Conservation (phyloP, 2,797 vertebrate genomes). For the Catamblyrhynchus diadema region DNA sequence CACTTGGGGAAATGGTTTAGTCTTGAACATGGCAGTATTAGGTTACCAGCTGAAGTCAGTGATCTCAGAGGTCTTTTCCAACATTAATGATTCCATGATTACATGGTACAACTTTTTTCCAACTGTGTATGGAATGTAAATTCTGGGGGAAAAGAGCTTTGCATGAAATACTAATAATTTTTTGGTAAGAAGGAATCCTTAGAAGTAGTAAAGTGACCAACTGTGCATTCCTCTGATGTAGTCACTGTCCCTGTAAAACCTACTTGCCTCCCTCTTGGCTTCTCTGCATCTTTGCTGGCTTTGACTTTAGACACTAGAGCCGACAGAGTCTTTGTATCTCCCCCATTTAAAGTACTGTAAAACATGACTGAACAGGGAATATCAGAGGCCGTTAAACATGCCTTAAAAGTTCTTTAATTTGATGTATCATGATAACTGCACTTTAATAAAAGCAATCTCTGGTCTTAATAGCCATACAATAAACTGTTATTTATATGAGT, state of each 20-base stretch:
- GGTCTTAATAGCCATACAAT: slow-evolving; percentile 78
- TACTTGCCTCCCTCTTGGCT: neutral
- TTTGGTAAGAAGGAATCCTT: neutral
- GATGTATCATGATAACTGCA: slow-evolving; percentile 78
- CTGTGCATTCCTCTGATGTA: neutral
- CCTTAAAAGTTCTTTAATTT: slow-evolving; percentile 81
- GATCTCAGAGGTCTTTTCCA: neutral
- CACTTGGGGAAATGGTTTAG: neutral
- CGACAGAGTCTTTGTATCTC: slow-evolving; percentile 26
- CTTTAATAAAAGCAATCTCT: slow-evolving; percentile 80
- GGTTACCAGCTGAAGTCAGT: neutral
- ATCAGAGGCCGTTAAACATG: slow-evolving; percentile 70
- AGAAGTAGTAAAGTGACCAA: neutral
- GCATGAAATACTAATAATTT: neutral
- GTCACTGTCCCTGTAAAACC: neutral
- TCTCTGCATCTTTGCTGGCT: neutral
- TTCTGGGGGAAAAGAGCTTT: neutral
- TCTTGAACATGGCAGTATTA: neutral
- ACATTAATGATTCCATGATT: neutral
- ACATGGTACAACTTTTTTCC: neutral
- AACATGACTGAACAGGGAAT: slow-evolving; percentile 74
- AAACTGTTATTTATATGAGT: slow-evolving; percentile 79
- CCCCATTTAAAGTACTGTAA: slow-evolving; percentile 58
- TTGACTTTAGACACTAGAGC: neutral
- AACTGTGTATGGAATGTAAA: neutral